Base-by-base conservation (phyloP, 2,888 invertebrate species). In the Idaea dimidiata region DNA sequence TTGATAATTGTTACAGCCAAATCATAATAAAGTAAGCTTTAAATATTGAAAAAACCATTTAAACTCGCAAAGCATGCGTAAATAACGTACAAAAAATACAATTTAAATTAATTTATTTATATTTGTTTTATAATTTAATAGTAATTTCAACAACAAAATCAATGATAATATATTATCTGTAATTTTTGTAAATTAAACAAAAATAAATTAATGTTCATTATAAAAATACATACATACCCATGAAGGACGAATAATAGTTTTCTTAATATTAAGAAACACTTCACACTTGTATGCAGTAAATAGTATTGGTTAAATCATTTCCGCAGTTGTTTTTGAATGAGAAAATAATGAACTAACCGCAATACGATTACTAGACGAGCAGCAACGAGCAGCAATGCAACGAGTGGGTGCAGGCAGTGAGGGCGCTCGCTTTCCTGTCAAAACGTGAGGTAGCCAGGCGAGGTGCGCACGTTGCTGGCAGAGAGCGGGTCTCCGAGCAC, bases 401-500 rank as follows among this genome's bases (percentile, higher is more conserved):
- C 17, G 54, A 16, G 54, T 55, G 43, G 54, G 16, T 2, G 54
- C 17, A 17, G 54, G 16, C 54, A 55, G 54, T 17, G 54, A 16
- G 54, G 54, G 16, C 54, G 16, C 7, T 16, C 17, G 54, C 54
- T 7, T n/a, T 55, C 7, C 54, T 55, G 56, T 18, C 56, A 18
- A 56, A 17, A 14, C 18, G 18, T 17, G 56, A 17, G 16, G 54
- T 16, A n/a, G 54, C 54, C 54, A 54, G 61, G 16, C 32, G 6
- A 18, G 18, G 33, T 24, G 55, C 16, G 53, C 32, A 32, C 43
- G 32, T 0, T 54, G 65, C 66, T 65, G 70, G 68, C 71, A 72
- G 73, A 68, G 55, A 67, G 78, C 75, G 75, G 75, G 79, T 80
- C 73, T 66, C 73, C 75, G 66, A 70, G 67, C 72, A 74, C 74